These are phyloP conservation scores for Augiades crinisus DNA, from an alignment of 2,888 invertebrate genomes.

Conservation along the genomic window DNA sequence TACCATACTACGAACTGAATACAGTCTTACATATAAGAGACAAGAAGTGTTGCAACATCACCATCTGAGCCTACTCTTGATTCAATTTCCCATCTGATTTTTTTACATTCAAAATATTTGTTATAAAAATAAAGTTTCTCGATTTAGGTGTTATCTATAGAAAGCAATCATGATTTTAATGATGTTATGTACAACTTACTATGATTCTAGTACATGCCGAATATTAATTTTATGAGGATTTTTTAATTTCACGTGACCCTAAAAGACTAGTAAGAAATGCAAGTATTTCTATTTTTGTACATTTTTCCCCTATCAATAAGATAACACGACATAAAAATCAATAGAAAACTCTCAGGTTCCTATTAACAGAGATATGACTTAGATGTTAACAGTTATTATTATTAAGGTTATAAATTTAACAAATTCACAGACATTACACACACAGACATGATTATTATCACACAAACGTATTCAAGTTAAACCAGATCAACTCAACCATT, in stretches of 20 bases:
- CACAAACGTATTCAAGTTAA: slow-evolving; percentile 25
- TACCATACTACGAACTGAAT: slow-evolving; percentile 31
- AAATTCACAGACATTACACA: slow-evolving; percentile 30
- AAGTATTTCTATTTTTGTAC: slow-evolving; percentile 74
- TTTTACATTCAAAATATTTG: slow-evolving; percentile 67
- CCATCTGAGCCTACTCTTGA: slow-evolving; percentile 46
- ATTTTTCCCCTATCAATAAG: slow-evolving; percentile 74
- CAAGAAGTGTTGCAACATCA: slow-evolving; percentile 30
- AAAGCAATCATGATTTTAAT: slow-evolving; percentile 51
- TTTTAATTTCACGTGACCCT: slow-evolving; percentile 66
- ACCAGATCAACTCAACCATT: slow-evolving; percentile 27
- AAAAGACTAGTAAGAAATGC: slow-evolving; percentile 79
- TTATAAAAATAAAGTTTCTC: slow-evolving; percentile 76
- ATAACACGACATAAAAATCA: slow-evolving; percentile 76
- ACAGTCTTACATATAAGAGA: slow-evolving; percentile 23
- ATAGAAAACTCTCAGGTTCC: slow-evolving; percentile 58
- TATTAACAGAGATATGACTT: slow-evolving; percentile 75
- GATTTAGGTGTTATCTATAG: slow-evolving; percentile 45
- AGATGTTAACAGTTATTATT: slow-evolving; percentile 57
- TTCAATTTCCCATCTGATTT: slow-evolving; percentile 44
- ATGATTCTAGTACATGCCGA: slow-evolving; percentile 39
- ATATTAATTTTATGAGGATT: slow-evolving; percentile 47
- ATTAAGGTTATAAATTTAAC: slow-evolving; percentile 20
- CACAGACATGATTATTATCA: slow-evolving; percentile 25
- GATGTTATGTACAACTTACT: slow-evolving; percentile 48